Evolutionary conservation across 2,113 vertebrate species (phyloP), one percentile per base, ranked within the genome.

Genomic region (Polypterus bichir): DNA sequence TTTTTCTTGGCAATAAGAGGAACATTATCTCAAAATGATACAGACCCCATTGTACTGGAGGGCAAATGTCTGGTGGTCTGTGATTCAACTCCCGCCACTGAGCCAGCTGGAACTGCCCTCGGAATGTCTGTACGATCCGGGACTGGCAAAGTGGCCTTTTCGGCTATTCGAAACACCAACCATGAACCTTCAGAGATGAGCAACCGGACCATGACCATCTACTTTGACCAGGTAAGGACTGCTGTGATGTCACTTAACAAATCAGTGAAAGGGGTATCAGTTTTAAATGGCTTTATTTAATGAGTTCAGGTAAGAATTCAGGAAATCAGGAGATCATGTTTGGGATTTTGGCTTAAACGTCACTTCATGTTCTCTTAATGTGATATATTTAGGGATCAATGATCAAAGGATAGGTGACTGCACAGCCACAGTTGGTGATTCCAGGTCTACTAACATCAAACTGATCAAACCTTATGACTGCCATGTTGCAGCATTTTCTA

Each of bases 61-160:
- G 86, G 86, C 46, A 87, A 87, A 65, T 88, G 86, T 60, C 70
- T 87, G 68, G 85, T 88, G 44, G 85, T 88, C 63, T 88, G 86
- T 4, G 86, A 88, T 68, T 88, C 86, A 65, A 78, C 76, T 1
- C 85, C 86, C 0, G 64, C 81, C 0, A 65, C 77, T 0, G 85
- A 86, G 62, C 81, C 83, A 0, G 72, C 81, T 0, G 83, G 79
- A 1, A 79, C 74, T 2, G 79, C 84, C n/a, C 69, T 88, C 66
- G 85, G 86, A 48, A 80, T 88, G 82, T 83, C 86, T 0, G 84
- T 85, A 63, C 79, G 86, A 64, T 84, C 85, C 0, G 83, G 82
- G 7, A 75, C 72, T 0, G 83, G 82, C 0, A 74, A 82, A 0
- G 79, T 86, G 66, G 86, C 85, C 0, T 88, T 87, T 62, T 87